These are phyloP conservation scores for Halcyon leucocephala DNA, from an alignment of 2,797 vertebrate species.

Conservation along the genomic window DNA sequence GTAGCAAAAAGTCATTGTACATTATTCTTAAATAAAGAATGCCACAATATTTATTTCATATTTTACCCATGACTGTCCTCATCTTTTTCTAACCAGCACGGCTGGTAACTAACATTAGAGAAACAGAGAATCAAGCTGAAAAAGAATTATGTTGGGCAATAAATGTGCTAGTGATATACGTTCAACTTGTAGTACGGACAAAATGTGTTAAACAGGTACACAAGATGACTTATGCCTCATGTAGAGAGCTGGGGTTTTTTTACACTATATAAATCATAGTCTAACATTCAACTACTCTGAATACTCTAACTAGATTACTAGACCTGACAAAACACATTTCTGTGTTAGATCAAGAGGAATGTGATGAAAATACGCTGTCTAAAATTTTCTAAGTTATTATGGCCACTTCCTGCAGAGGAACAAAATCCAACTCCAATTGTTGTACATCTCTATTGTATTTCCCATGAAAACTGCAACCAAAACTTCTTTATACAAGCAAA, in stretches of 20 bases:
- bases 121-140: conserved; percentile 7
- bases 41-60: conserved; percentile 24
- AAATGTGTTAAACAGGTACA: background rate
- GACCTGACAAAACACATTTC: conserved; percentile 34
- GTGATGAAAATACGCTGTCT: background rate
- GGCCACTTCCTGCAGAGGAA: background rate
- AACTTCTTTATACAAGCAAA: background rate
- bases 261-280: background rate
- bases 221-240: background rate
- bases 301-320: conserved; percentile 9
- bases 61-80: background rate
- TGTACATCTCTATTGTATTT: background rate
- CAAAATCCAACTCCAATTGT: background rate
- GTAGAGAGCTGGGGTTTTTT: background rate
- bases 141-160: conserved; percentile 17
- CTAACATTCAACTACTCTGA: background rate
- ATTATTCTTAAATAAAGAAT: conserved; percentile 23
- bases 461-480: background rate
- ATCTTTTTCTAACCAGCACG: background rate
- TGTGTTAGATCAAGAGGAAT: background rate
- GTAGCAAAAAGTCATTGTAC: background rate
- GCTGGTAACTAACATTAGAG: conserved; percentile 16
- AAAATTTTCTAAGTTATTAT: background rate
- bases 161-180: conserved; percentile 13
- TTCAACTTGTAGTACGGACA: conserved; percentile 8